Percentiles rank a stretch among this genome's conserved stretches.
Evolutionary conservation across 2,888 invertebrate species (phyloP).

Genomic region (Orthonevra nobilis): DNA sequence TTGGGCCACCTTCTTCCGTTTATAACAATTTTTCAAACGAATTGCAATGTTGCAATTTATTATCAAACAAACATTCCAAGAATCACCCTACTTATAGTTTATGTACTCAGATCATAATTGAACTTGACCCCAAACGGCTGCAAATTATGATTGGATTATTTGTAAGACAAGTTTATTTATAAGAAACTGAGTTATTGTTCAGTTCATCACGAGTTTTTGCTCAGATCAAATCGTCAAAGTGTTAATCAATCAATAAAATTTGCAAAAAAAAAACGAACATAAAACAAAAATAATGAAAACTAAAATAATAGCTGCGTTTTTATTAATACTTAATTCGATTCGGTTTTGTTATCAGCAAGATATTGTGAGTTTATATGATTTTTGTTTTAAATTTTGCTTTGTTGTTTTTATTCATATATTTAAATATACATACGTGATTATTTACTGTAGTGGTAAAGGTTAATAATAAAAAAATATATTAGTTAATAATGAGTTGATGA

Average conservation of each 20-base stretch:
- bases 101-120: slow-evolving; percentile 1
- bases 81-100: slow-evolving; percentile 12
- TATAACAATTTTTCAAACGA: too few species aligned
- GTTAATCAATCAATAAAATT: too few species aligned
- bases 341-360: slow-evolving; percentile 37
- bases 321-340: slow-evolving; percentile 31
- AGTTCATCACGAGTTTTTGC: slow-evolving; percentile 27
- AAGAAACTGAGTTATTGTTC: too few species aligned
- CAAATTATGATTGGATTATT: slow-evolving; percentile 8
- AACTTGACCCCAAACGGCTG: slow-evolving; percentile 19
- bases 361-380: slow-evolving; percentile 23
- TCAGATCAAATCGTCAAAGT: background rate
- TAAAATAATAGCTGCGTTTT: background rate
- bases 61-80: too few species aligned
- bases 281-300: too few species aligned
- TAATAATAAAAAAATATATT: too few species aligned
- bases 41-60: too few species aligned
- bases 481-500: too few species aligned
- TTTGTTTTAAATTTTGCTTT: background rate
- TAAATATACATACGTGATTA: too few species aligned
- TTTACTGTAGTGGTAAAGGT: background rate
- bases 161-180: slow-evolving; percentile 4
- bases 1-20: too few species aligned
- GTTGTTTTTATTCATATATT: too few species aligned
- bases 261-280: too few species aligned